Evolutionary conservation across 2,888 invertebrate species (phyloP), one percentile per base, ranked within the genome.

Genomic region (Chrysolina oricalcia): DNA sequence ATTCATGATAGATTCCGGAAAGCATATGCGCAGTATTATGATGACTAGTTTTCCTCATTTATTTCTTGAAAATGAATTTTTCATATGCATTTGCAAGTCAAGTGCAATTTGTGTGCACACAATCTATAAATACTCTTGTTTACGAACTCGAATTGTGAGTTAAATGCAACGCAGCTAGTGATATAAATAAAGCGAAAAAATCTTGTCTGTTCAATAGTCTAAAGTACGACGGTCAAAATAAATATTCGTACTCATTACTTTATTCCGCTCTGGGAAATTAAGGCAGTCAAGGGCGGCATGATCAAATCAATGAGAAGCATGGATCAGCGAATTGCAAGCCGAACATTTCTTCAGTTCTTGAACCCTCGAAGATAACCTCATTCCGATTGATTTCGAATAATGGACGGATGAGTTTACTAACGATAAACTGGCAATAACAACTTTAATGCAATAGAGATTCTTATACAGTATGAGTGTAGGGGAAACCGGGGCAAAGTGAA

Each of bases 141-240:
- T 50, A 67, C 9, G 23, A 23, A 67, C 21, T 67, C 9, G 9
- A 59, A 59, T 35, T 59, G 15, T 67, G 50, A n/a, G 15, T 27
- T 48, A 13, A n/a, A 48, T 27, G 40, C n/a, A 27, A 66, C 21
- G n/a, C 46, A n/a, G 48, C 17, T 17, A 43, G 27, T 11, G 27
- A 35, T 67, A 27, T 17, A 35, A 67, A 67, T 67, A 67, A n/a
- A 67, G 10, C 35, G 35, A 50, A 48, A 67, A 67, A 67, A 27
- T n/a, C 9, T 11, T 35, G 50, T 67, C 67, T 67, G 50, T 19
- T 35, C 21, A 17, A 67, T 13, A 35, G 67, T 67, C 10, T 67
- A 50, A 67, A 67, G 67, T 67, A 19, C 67, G 67, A 50, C 35
- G 67, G 67, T 67, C 67, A 19, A n/a, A n/a, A n/a, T n/a, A n/a